These are phyloP conservation scores for Aeoliscus strigatus DNA, from an alignment of 2,797 vertebrate genomes.

Conservation along the genomic window DNA sequence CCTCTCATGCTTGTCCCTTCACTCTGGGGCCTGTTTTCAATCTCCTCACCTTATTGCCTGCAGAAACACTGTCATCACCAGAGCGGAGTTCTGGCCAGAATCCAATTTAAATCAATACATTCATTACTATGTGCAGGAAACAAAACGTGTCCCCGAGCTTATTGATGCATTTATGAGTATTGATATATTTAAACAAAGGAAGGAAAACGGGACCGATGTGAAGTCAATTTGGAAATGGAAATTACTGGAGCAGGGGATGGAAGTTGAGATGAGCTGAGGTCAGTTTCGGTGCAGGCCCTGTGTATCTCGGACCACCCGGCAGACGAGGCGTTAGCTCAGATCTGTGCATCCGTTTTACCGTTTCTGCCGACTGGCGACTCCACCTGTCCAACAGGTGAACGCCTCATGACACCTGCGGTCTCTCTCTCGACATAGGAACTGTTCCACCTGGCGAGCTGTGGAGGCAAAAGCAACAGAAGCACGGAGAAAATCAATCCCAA, in stretches of 20 bases:
- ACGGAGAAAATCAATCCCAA: too few species aligned
- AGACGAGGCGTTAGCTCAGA: too few species aligned
- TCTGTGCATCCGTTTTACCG: too few species aligned
- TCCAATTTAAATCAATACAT: constrained; percentile 70
- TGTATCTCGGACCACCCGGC: too few species aligned
- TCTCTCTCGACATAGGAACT: too few species aligned
- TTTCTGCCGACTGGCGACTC: too few species aligned
- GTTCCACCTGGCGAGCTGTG: too few species aligned
- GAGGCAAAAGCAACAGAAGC: too few species aligned
- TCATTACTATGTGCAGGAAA: constrained; percentile 65
- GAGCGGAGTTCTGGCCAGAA: constrained; percentile 40
- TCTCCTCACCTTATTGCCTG: constrained; percentile 64
- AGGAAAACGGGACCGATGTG: constrained; percentile 6
- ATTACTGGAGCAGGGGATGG: constrained; percentile 17
- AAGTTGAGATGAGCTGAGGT: constrained; percentile 4
- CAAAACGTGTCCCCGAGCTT: constrained; percentile 54
- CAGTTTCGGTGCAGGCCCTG: too few species aligned
- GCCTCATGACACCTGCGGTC: too few species aligned
- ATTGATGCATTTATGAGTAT: constrained; percentile 39
- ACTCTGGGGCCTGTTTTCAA: constrained; percentile 52
- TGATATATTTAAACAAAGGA: constrained; percentile 15
- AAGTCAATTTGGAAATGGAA: constrained; percentile 41
- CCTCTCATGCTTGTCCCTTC: constrained; percentile 18
- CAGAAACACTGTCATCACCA: constrained; percentile 67
- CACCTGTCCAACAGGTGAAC: too few species aligned